phyloP scores from a whole-genome alignment of 1,140 invertebrate species.

The Galleria mellonella region DNA sequence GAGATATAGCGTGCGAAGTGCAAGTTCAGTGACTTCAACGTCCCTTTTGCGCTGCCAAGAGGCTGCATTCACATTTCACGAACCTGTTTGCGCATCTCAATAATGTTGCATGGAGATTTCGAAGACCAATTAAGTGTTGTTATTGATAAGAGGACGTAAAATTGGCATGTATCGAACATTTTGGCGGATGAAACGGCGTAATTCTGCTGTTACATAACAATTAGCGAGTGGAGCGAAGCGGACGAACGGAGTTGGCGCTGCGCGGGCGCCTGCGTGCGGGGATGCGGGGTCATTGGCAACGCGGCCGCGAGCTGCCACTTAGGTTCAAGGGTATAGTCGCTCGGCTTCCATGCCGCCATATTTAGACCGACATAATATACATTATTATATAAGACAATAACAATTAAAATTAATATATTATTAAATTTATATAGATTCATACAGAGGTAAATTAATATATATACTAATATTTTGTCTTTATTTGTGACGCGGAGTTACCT shows the following conservation, averaged over 20 bases:
- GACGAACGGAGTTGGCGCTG: slow-evolving; percentile 25
- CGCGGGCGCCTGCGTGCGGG: slow-evolving; percentile 21
- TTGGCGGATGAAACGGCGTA: slow-evolving; percentile 27
- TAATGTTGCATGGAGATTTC: slow-evolving; percentile 39
- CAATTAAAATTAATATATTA: slow-evolving; percentile 4
- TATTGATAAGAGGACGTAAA: slow-evolving; percentile 25
- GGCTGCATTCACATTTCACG: slow-evolving; percentile 56
- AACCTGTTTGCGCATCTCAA: slow-evolving; percentile 65
- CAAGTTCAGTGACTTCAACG: slow-evolving; percentile 66
- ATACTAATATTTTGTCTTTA: no score
- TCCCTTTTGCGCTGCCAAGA: slow-evolving; percentile 58
- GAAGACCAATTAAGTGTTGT: slow-evolving; percentile 22
- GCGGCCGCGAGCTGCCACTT: slow-evolving; percentile 63
- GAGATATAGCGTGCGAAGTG: slow-evolving; percentile 48
- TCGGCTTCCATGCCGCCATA: slow-evolving; percentile 45
- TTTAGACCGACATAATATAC: slow-evolving; percentile 1
- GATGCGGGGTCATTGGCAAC: slow-evolving; percentile 64
- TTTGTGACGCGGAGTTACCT: no score
- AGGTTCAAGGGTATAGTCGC: slow-evolving; percentile 67
- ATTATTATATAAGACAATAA: not conserved
- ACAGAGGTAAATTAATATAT: no score
- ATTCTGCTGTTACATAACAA: slow-evolving; percentile 65
- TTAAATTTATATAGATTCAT: no score
- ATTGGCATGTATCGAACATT: slow-evolving; percentile 41
- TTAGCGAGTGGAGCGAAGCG: slow-evolving; percentile 46